Evolutionary conservation across 2,888 invertebrate species (phyloP).

Genomic region (Caprella mutica): DNA sequence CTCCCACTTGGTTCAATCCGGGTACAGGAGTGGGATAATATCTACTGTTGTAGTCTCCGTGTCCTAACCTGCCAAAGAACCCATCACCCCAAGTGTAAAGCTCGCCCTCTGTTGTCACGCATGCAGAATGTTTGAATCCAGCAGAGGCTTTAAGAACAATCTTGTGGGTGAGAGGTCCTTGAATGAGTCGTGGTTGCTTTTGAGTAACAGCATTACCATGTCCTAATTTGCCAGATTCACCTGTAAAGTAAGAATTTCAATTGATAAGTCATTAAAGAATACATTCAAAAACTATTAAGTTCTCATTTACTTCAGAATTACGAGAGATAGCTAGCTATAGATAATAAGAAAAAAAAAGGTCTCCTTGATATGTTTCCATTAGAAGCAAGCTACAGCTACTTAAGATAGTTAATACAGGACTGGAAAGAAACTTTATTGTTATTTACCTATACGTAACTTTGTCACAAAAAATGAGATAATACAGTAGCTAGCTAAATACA

Average conservation of each 20-base stretch:
- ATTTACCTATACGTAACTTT: no score
- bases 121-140: constrained; percentile 49
- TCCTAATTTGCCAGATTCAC: constrained; percentile 48
- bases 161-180: constrained; percentile 48
- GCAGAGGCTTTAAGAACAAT: constrained; percentile 47
- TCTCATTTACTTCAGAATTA: no score
- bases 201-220: constrained; percentile 45
- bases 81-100: constrained; percentile 52
- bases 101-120: constrained; percentile 48
- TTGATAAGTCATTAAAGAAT: no score
- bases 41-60: constrained; percentile 50
- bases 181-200: constrained; percentile 50
- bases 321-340: no score
- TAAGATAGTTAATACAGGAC: no score
- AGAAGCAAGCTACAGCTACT: no score
- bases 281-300: no score
- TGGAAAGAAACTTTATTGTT: no score
- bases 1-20: constrained; percentile 49
- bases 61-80: constrained; percentile 49
- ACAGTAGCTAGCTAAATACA: no score
- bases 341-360: no score
- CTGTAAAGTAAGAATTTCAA: constrained; percentile 39
- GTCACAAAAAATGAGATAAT: no score
- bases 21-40: constrained; percentile 50
- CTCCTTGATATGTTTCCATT: no score